phyloP scores from a whole-genome alignment of 2,113 vertebrate species.

The Grallaria varia region DNA sequence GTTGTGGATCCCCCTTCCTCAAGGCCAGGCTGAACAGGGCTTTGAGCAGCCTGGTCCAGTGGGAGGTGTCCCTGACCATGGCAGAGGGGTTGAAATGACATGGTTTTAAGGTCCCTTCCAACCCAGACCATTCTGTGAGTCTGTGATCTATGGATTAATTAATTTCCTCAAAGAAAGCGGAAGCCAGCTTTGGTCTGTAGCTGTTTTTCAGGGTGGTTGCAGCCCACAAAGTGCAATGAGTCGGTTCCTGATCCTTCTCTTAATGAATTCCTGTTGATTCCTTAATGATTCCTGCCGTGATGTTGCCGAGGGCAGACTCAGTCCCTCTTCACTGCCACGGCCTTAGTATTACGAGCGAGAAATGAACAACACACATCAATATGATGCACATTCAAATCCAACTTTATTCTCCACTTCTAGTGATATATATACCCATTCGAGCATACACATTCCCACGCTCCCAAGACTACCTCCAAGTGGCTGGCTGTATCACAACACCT shows the following conservation, averaged over 20 bases:
- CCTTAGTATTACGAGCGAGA: too few relatives aligned
- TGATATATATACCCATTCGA: too few relatives aligned
- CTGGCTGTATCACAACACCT: too few relatives aligned
- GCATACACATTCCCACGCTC: too few relatives aligned
- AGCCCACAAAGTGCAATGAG: neutral
- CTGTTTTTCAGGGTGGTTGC: neutral
- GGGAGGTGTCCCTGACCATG: neutral
- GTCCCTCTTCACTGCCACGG: too few relatives aligned
- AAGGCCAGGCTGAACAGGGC: neutral
- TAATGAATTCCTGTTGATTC: neutral
- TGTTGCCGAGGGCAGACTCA: neutral
- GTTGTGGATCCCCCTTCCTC: neutral
- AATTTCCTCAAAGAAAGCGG: neutral
- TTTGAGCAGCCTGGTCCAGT: fast-evolving
- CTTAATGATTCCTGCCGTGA: neutral
- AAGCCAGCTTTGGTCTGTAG: neutral
- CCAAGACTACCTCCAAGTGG: too few relatives aligned
- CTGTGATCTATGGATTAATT: neutral
- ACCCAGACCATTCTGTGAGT: neutral
- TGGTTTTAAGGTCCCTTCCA: neutral
- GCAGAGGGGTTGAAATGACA: neutral
- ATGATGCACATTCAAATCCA: too few relatives aligned
- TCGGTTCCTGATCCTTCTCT: neutral
- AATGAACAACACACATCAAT: too few relatives aligned
- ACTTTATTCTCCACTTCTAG: too few relatives aligned